Evolutionary conservation across 1,140 invertebrate genomes (phyloP).

Genomic region (Whitmania pigra): DNA sequence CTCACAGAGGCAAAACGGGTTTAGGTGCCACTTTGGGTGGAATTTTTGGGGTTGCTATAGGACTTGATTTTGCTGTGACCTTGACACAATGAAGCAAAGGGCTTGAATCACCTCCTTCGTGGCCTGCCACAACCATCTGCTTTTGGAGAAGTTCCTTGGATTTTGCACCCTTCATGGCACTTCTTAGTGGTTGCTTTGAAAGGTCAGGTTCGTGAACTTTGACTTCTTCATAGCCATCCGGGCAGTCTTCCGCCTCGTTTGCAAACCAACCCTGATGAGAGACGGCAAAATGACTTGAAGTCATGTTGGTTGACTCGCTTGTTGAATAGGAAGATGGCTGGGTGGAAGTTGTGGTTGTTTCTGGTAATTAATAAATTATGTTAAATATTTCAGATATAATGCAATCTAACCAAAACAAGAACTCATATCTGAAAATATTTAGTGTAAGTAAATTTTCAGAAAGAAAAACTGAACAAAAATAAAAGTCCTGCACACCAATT

Average conservation of each 20-base stretch:
- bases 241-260: conserved; percentile 4
- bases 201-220: conserved; percentile 24
- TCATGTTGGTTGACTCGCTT: no score
- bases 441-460: no score
- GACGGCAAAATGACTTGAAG: no score
- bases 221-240: conserved; percentile 17
- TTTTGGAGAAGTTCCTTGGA: conserved; percentile 13
- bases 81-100: not conserved
- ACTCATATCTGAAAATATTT: no score
- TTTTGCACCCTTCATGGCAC: conserved; percentile 25
- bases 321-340: no score
- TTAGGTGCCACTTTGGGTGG: conserved; percentile 8
- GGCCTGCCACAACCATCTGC: not conserved
- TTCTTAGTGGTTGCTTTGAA: conserved; percentile 19
- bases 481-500: no score
- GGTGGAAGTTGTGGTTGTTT: no score
- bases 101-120: not conserved
- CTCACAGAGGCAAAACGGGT: conserved; percentile 2
- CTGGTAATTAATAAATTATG: no score
- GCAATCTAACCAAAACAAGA: no score
- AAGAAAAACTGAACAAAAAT: no score
- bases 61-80: conserved; percentile 6
- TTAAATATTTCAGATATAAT: no score
- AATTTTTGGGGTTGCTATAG: not conserved
- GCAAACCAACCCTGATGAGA: no score